Base-by-base conservation (phyloP, 2,888 invertebrate species). In the Enchytraeus crypticus region DNA sequence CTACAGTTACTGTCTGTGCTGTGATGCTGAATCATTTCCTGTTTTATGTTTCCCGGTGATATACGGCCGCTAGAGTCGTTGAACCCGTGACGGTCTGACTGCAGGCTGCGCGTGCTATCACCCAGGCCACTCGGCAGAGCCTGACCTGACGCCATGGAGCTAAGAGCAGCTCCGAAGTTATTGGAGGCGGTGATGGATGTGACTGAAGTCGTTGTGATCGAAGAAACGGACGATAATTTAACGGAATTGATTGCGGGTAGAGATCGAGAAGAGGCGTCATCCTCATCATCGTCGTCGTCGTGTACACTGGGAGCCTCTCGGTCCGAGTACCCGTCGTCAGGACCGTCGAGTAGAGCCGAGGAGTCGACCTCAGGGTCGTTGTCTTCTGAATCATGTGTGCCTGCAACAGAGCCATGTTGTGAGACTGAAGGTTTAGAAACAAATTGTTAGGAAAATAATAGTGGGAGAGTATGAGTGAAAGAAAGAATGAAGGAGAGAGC, bases 201-300 rank as follows among this genome's bases (percentile, higher is more conserved):
- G 26, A 38, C 11, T 14, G 11, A n/a, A 11, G 11, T 11, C 11
- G 43, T 38, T 38, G 43, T 38, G 43, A 38, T 38, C n/a, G n/a
- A 14, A 14, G n/a, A 14, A 14, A n/a, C n/a, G 11, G n/a, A n/a
- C 43, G n/a, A 14, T 38, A 38, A 38, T 14, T 38, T 38, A 38
- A 47, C n/a, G n/a, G 47, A 23, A 26, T 4, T n/a, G n/a, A n/a
- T n/a, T n/a, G n/a, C 82, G 66, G 78, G 83, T 51, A 33, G 53
- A 51, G 30, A 55, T 61, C 57, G 57, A 55, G 46, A 57, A 63
- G 59, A 61, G 46, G 27, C 58, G 46, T 64, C 53, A 32, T 56
- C 56, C 14, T 57, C 60, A 23, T 57, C 60, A 57, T 60, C 62
- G 47, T 60, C 61, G 54, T 67, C 70, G 45, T 73, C 73, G 29